These are phyloP conservation scores for Fregata magnificens DNA, from an alignment of 2,113 vertebrate genomes.

Conservation along the genomic window DNA sequence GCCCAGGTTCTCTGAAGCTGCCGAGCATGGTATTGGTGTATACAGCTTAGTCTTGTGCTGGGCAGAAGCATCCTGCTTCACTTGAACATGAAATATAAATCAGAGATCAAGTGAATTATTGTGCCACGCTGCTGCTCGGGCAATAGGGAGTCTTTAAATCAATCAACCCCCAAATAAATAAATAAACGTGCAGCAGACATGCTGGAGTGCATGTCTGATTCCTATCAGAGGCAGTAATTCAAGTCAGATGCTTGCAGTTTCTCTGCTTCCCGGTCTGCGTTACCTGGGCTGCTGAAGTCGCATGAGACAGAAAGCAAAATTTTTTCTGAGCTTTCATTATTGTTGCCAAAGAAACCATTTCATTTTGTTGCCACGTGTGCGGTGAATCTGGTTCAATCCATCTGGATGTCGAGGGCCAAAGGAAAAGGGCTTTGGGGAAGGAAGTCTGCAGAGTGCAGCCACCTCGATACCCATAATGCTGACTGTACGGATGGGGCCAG, in stretches of 20 bases:
- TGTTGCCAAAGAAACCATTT: conserved; percentile 62
- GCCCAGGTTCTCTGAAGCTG: background rate
- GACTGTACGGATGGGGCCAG: background rate
- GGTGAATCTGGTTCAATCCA: background rate
- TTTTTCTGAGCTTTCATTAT: background rate
- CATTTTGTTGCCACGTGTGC: conserved; percentile 41
- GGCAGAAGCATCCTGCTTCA: conserved; percentile 5
- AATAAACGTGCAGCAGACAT: conserved; percentile 42
- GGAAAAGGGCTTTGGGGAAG: background rate
- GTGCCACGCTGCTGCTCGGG: conserved; percentile 37
- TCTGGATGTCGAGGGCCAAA: background rate
- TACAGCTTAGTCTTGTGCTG: background rate
- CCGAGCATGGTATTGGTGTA: background rate
- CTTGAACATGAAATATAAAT: conserved; percentile 44
- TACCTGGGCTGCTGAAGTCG: conserved; percentile 41
- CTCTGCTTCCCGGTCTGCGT: background rate
- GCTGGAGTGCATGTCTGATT: conserved; percentile 54
- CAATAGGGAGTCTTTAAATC: conserved; percentile 63
- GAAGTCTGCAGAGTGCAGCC: background rate
- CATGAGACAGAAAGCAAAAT: conserved; percentile 2
- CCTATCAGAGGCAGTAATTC: conserved; percentile 54
- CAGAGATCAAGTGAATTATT: conserved; percentile 55
- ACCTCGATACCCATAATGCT: rapidly evolving
- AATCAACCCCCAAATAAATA: conserved; percentile 58
- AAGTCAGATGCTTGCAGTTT: conserved; percentile 21